Conservation (phyloP, 2,113 vertebrate genomes). For the Brienomyrus longianalis region DNA sequence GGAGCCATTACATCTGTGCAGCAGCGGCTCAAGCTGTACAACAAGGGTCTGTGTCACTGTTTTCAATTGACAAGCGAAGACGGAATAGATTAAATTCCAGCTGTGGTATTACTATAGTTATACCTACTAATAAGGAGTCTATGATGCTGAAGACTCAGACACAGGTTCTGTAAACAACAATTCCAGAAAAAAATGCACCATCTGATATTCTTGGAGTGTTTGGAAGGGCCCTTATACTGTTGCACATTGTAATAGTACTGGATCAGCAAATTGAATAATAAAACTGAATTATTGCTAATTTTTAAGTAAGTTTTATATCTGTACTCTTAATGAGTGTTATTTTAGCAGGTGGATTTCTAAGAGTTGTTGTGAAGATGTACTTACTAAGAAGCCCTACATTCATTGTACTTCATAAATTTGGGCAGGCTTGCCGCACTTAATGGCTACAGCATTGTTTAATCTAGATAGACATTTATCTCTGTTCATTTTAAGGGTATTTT, state of each 20-base stretch:
- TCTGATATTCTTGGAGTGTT: background rate
- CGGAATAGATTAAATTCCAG: too few species aligned
- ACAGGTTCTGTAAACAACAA: background rate
- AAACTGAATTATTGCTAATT: background rate
- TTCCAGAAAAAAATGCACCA: background rate
- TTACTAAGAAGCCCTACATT: background rate
- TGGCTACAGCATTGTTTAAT: background rate
- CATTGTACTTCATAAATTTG: background rate
- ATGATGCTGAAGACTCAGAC: background rate
- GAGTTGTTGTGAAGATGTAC: background rate
- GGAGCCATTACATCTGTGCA: constrained; percentile 99
- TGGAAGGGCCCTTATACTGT: background rate
- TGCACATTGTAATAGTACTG: background rate
- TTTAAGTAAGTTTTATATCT: background rate
- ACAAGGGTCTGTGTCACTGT: constrained; percentile 74
- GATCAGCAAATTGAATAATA: background rate
- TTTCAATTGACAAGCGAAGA: background rate
- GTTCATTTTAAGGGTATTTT: background rate
- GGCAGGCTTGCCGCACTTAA: background rate
- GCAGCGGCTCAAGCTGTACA: constrained; percentile 99
- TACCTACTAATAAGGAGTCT: background rate
- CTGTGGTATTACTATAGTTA: background rate
- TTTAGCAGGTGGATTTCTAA: background rate
- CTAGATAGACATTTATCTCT: background rate
- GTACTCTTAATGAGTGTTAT: background rate